A percentile compares a stretch with the other conserved stretches of the same genome.
phyloP scores from a whole-genome alignment of 2,113 vertebrate genomes.

The Sterna hirundo region DNA sequence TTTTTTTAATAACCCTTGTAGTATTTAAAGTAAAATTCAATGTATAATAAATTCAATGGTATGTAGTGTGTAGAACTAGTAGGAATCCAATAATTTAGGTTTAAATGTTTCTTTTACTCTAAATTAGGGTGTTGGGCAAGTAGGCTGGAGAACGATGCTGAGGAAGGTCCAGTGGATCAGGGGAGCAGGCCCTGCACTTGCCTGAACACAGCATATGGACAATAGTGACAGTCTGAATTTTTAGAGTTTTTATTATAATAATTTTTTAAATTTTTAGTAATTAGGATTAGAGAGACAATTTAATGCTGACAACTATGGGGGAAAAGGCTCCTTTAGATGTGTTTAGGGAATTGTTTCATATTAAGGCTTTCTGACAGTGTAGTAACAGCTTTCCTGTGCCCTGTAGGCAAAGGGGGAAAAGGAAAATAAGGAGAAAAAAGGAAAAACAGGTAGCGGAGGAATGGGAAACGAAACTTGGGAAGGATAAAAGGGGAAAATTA shows the following conservation, averaged over 20 bases:
- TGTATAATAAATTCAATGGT: not conserved
- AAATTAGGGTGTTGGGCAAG: not conserved
- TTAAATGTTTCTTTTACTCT: not conserved
- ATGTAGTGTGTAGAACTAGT: accelerated
- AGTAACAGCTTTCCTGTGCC: not conserved
- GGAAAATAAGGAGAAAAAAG: not conserved
- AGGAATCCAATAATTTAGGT: not conserved
- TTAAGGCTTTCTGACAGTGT: not conserved
- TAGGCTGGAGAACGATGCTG: not conserved
- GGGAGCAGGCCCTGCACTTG: not conserved
- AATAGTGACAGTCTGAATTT: not conserved
- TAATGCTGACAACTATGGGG: not conserved
- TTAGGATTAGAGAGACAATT: not conserved
- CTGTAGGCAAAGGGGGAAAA: not conserved
- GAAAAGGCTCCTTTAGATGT: not conserved
- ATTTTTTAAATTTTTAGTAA: not conserved
- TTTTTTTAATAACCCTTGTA: not conserved
- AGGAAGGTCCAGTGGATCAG: not conserved
- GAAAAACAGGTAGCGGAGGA: not conserved
- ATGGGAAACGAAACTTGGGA: not conserved
- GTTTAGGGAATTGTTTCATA: not conserved
- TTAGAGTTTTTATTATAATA: not conserved
- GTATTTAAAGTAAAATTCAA: not conserved
- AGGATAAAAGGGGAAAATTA: not conserved
- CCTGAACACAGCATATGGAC: not conserved